Evolutionary conservation across 2,113 vertebrate genomes (phyloP), one percentile per base, ranked within the genome.

Genomic region (Sinocyclocheilus maitianheensis): DNA sequence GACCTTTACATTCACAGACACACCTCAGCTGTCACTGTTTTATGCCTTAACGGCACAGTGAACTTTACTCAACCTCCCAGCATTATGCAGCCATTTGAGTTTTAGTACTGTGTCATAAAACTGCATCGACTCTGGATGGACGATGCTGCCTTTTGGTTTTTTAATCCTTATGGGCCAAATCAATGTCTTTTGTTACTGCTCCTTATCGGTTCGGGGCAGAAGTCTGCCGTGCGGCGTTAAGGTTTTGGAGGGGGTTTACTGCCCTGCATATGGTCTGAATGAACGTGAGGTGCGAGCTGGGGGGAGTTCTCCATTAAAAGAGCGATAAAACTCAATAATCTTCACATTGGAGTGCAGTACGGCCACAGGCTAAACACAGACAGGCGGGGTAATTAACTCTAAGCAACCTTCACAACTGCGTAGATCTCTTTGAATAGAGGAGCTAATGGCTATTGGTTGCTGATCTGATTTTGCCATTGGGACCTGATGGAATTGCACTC

Each of bases 391-490:
- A 91, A 91, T 91, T 90, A 86, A 91, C 87, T 91, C 84, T 71
- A 87, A 90, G 83, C 53, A 81, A 80, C 76, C 85, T 80, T 91
- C 71, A 91, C 85, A 86, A 87, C 87, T 86, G 86, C 84, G 90
- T 90, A 90, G 89, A 90, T 88, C 89, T 90, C 84, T 87, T 86
- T 90, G 90, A 91, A 90, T 89, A 86, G 89, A 89, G 81, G 69
- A 63, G 71, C 60, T 91, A 91, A 91, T 90, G 89, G 87, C 86
- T 86, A 77, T 88, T 83, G 87, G 87, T 86, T 67, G 77, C 86
- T 86, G 75, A 89, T 89, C 78, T 86, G 87, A 89, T 91, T 84
- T 89, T 86, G 81, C 87, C 76, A 83, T 69, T 84, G 84, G 84
- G 88, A 88, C 75, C 78, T 72, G 85, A 83, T 87, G 85, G 83